Evolutionary conservation across 2,113 vertebrate species (phyloP), one percentile per base, ranked within the genome.

Genomic region (Carollia perspicillata): DNA sequence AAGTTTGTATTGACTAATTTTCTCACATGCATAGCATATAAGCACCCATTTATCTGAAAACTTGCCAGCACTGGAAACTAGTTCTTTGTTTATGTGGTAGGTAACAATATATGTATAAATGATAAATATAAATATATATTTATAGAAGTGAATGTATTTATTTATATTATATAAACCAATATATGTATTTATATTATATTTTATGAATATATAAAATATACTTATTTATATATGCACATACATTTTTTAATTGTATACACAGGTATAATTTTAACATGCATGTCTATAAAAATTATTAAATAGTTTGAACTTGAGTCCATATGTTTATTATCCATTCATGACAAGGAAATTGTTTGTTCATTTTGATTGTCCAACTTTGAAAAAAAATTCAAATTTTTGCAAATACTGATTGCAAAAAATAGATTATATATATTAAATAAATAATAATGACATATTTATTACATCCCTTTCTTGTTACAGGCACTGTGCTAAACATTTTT

Each of bases 321-420:
- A 22, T 53, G 7, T 26, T 93, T 71, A 58, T 78, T 60, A 28
- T 12, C 55, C 37, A 84, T 65, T 85, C 4, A 33, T 78, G 42
- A n/a, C 75, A 60, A 77, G 1, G 8, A 30, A 69, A 18, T 58
- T 93, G 9, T 71, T 55, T 71, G 9, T 86, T 90, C 77, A 95
- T 60, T 90, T 87, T 11, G 23, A 83, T 79, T 88, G 44, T 90
- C 17, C 14, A 94, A 11, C 72, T 87, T 96, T 88, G 30, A 94
- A 95, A 51, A n/a, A n/a, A n/a, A n/a, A n/a, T n/a, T n/a, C n/a
- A n/a, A n/a, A n/a, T n/a, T n/a, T n/a, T n/a, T n/a, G n/a, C n/a
- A n/a, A n/a, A n/a, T n/a, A n/a, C n/a, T n/a, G n/a, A n/a, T n/a
- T 74, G 20, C 40, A 72, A 84, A 18, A 92, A 93, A 49, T 60